These are phyloP conservation scores for Nomada ferruginata DNA, from an alignment of 2,888 invertebrate species.

Conservation along the genomic window DNA sequence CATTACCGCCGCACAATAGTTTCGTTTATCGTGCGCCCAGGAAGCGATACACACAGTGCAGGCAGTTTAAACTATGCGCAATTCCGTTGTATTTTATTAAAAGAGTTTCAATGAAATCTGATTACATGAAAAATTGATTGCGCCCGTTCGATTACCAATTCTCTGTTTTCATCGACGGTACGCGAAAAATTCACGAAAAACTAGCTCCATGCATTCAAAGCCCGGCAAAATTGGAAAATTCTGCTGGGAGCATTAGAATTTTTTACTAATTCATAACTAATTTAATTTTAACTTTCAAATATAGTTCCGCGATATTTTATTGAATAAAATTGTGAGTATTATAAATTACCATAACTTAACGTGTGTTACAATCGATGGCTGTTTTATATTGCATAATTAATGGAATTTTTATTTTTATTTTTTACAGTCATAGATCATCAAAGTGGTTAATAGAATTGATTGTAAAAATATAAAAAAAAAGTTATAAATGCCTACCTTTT, in stretches of 20 bases:
- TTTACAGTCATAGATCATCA: too few relatives aligned
- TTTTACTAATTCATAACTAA: neutral
- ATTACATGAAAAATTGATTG: constrained; percentile 38
- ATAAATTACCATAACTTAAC: neutral
- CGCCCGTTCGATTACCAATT: constrained; percentile 8
- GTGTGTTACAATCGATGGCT: neutral
- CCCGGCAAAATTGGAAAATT: neutral
- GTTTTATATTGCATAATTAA: too few relatives aligned
- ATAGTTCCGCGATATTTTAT: neutral
- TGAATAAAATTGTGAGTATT: neutral
- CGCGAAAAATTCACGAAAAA: neutral
- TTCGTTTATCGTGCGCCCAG: constrained; percentile 34
- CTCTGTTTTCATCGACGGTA: neutral
- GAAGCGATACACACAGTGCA: constrained; percentile 14
- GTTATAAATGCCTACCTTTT: neutral
- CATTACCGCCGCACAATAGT: constrained; percentile 29
- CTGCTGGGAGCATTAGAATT: neutral
- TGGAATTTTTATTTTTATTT: too few relatives aligned
- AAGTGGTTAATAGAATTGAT: neutral
- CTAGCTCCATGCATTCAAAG: neutral
- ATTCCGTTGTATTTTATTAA: constrained; percentile 32
- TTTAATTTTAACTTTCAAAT: too few relatives aligned
- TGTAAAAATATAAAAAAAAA: neutral
- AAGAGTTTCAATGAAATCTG: constrained; percentile 9
- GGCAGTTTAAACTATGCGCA: constrained; percentile 11